Conservation (phyloP, 2,888 invertebrate genomes). For the Dichetophora obliterata region DNA sequence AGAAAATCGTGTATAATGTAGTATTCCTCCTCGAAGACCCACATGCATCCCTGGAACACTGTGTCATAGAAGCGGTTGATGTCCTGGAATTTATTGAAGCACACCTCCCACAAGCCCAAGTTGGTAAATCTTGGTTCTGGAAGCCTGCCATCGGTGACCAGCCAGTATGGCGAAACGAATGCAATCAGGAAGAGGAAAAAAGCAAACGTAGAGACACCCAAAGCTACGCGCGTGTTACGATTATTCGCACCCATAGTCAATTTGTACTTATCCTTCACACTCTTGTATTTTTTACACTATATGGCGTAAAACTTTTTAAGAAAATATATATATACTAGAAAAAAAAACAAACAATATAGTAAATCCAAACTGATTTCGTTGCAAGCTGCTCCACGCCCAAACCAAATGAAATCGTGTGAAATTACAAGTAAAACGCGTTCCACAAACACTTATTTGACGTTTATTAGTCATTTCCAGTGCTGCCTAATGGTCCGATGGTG, state of each 20-base stretch:
- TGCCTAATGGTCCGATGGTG: too few species aligned
- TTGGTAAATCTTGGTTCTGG: constrained; percentile 83
- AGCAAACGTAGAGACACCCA: constrained; percentile 76
- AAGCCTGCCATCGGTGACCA: constrained; percentile 84
- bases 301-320: too few species aligned
- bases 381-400: constrained; percentile 54
- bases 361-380: neutral
- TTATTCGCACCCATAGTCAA: constrained; percentile 66
- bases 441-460: constrained; percentile 44
- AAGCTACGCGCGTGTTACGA: constrained; percentile 71
- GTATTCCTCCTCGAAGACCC: constrained; percentile 97
- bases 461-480: neutral
- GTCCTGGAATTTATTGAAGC: constrained; percentile 90
- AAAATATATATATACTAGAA: neutral
- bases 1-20: constrained; percentile 93
- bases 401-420: constrained; percentile 25
- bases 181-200: constrained; percentile 82
- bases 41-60: constrained; percentile 90
- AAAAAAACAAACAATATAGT: neutral
- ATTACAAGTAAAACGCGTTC: constrained; percentile 38
- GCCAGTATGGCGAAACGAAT: constrained; percentile 90
- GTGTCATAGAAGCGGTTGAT: constrained; percentile 88
- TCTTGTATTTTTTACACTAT: too few species aligned
- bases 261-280: neutral
- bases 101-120: constrained; percentile 95